Percentiles rank a stretch among this genome's conserved stretches.
Conservation (phyloP, 2,797 vertebrate genomes). For the Florisuga fusca region DNA sequence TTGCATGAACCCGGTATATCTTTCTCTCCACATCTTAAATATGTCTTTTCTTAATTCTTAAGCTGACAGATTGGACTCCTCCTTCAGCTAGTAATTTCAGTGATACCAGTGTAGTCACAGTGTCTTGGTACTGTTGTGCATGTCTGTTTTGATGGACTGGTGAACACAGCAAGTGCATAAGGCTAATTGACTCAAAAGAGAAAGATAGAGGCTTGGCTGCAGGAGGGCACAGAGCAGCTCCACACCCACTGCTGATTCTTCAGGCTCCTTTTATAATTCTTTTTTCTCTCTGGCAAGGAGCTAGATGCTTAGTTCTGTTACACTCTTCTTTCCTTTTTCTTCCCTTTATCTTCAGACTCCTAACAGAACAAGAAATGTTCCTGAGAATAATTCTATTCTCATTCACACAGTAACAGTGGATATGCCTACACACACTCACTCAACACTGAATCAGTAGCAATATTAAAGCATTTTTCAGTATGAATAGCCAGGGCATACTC, state of each 20-base stretch:
- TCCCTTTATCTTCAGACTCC: background rate
- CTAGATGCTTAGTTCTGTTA: background rate
- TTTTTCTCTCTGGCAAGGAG: background rate
- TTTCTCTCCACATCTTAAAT: background rate
- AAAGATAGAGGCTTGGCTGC: background rate
- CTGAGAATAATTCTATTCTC: background rate
- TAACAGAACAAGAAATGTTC: background rate
- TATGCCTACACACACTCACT: background rate
- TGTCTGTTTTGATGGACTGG: background rate
- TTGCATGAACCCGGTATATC: background rate
- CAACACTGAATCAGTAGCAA: background rate
- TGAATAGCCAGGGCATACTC: background rate
- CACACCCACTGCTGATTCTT: background rate
- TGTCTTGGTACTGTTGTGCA: background rate
- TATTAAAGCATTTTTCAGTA: background rate
- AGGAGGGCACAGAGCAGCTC: background rate
- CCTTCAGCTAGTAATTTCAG: background rate
- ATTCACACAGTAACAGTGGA: conserved; percentile 31
- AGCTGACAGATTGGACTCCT: background rate
- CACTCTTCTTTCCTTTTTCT: background rate
- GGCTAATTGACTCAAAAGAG: background rate
- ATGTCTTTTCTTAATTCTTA: background rate
- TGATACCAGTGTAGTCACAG: background rate
- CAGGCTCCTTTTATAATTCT: background rate
- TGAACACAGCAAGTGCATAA: background rate